These are phyloP conservation scores for Mustela nigripes DNA, from an alignment of 2,113 vertebrate genomes.

Conservation along the genomic window DNA sequence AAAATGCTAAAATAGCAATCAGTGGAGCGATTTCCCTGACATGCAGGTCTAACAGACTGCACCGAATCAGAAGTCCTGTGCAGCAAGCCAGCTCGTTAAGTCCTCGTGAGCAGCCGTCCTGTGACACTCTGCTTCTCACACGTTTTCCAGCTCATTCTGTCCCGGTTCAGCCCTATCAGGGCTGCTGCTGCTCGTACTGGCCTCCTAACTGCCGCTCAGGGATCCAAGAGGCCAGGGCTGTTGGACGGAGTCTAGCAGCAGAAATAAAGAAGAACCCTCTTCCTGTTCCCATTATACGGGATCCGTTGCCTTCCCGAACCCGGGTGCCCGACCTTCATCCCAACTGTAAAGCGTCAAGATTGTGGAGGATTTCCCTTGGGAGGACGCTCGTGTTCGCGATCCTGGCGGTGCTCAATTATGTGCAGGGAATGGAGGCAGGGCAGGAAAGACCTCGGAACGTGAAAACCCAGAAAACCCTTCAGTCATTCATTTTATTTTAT, in stretches of 20 bases:
- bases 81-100: background rate
- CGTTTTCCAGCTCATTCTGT: background rate
- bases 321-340: background rate
- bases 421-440: background rate
- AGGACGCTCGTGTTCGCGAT: fast-evolving
- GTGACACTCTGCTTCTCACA: background rate
- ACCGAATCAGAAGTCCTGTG: background rate
- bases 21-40: background rate
- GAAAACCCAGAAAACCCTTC: background rate
- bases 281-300: background rate
- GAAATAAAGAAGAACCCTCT: background rate
- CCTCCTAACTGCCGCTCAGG: background rate
- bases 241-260: background rate
- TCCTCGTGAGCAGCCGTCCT: background rate
- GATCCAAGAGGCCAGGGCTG: background rate
- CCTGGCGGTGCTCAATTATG: background rate
- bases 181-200: background rate
- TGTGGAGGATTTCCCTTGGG: background rate
- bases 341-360: background rate
- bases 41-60: background rate
- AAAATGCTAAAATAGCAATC: background rate
- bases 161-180: background rate
- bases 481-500: background rate
- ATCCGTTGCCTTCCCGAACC: background rate
- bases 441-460: background rate